phyloP scores from a whole-genome alignment of 2,113 vertebrate species.

The Todiramphus chloris region DNA sequence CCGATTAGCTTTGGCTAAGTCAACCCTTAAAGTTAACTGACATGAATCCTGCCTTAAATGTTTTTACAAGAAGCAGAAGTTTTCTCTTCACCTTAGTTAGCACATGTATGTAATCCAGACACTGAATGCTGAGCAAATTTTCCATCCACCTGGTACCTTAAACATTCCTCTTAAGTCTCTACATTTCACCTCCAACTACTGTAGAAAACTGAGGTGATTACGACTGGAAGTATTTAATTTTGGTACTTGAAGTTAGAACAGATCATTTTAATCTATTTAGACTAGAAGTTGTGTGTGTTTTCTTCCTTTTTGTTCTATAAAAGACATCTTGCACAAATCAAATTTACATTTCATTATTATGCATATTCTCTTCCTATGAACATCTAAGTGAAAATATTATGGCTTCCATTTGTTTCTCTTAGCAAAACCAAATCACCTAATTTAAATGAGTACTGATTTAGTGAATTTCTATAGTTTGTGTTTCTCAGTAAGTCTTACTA shows the following conservation, averaged over 20 bases:
- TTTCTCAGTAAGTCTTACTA: background rate
- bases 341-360: background rate
- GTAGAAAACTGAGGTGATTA: background rate
- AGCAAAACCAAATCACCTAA: background rate
- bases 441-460: background rate
- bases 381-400: background rate
- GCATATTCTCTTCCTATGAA: background rate
- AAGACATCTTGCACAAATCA: background rate
- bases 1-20: background rate
- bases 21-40: background rate
- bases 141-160: background rate
- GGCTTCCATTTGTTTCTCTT: background rate
- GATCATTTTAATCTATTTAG: background rate
- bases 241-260: background rate
- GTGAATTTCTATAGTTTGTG: background rate
- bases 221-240: background rate
- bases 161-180: background rate
- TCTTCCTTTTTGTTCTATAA: background rate
- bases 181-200: background rate
- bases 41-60: background rate
- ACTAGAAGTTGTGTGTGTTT: fast-evolving
- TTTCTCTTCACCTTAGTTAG: background rate
- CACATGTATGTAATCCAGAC: background rate
- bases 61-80: background rate
- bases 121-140: background rate